Evolutionary conservation across 1,140 invertebrate species (phyloP).

Genomic region (Heliconius congener): DNA sequence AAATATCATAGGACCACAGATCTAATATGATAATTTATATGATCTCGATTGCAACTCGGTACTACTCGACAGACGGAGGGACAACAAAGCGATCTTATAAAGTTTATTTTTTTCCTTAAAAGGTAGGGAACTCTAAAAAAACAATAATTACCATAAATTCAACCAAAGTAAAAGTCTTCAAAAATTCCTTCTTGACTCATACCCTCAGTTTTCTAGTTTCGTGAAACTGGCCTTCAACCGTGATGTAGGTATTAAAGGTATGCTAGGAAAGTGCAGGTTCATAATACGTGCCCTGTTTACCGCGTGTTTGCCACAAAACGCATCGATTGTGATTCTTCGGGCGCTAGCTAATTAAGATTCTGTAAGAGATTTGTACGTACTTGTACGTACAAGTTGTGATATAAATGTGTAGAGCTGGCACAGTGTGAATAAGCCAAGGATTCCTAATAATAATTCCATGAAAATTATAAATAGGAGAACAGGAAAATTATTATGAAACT

Average conservation of each 20-base stretch:
- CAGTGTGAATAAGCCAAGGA: neutral
- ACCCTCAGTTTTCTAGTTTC: constrained; percentile 4
- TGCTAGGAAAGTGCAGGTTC: constrained; percentile 62
- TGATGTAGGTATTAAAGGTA: constrained; percentile 45
- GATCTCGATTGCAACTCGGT: too few species aligned
- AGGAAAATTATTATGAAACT: neutral
- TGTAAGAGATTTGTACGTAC: constrained; percentile 47
- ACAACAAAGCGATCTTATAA: too few species aligned
- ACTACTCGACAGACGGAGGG: too few species aligned
- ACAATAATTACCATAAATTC: neutral
- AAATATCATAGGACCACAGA: too few species aligned
- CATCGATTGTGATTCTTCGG: constrained; percentile 63
- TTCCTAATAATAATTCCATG: neutral
- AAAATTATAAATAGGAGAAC: neutral
- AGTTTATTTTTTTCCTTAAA: too few species aligned
- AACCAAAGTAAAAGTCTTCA: neutral
- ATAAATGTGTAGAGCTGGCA: neutral
- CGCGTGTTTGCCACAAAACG: constrained; percentile 53
- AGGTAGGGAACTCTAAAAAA: neutral
- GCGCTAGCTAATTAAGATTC: constrained; percentile 69
- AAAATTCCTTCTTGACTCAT: neutral
- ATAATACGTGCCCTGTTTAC: constrained; percentile 60
- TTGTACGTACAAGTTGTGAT: neutral
- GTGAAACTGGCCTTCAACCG: constrained; percentile 19
- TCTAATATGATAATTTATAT: too few species aligned